Conservation (phyloP, 2,113 vertebrate genomes). For the Rhipidura dahli region DNA sequence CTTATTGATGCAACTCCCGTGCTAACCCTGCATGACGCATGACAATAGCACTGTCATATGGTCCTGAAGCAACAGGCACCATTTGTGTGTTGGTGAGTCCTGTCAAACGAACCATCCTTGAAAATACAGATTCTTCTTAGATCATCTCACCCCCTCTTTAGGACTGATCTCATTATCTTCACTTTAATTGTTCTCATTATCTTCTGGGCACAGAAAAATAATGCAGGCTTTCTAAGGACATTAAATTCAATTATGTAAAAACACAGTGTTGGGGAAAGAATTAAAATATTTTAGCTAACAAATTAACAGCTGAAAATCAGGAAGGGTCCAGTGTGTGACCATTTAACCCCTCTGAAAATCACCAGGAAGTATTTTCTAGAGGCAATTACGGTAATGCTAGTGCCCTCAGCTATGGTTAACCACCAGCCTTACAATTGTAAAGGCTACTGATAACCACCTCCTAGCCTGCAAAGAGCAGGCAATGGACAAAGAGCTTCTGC, state of each 20-base stretch:
- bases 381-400: neutral
- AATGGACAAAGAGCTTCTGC: neutral
- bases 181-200: neutral
- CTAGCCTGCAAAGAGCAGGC: neutral
- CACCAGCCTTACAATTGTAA: neutral
- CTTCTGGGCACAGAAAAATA: neutral
- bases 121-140: neutral
- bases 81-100: neutral
- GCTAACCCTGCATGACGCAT: neutral
- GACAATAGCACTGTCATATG: neutral
- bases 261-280: neutral
- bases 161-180: neutral
- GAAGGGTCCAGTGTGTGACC: neutral
- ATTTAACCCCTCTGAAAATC: neutral
- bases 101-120: neutral
- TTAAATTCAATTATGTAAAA: neutral
- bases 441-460: neutral
- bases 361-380: neutral
- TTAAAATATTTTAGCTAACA: neutral
- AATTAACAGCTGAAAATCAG: slow-evolving; percentile 14
- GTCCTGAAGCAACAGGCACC: neutral
- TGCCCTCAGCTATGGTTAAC: slow-evolving; percentile 13
- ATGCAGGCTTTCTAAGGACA: neutral
- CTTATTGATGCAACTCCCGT: neutral
- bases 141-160: neutral